Evolutionary conservation across 2,888 invertebrate species (phyloP).

Genomic region (Cataglyphis albicans): DNA sequence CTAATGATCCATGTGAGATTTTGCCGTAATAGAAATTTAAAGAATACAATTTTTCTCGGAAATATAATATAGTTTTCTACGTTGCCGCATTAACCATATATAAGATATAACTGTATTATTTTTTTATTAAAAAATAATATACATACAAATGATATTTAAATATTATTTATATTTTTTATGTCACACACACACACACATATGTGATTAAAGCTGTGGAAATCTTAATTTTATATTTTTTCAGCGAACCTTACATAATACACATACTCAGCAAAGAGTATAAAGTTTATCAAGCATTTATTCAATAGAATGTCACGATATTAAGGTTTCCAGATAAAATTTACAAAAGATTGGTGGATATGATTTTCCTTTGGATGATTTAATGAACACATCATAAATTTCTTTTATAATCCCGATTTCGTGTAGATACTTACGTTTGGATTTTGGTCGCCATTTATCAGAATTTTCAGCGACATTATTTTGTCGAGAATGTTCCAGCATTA

Average conservation of each 20-base stretch:
- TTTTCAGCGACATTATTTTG: slow-evolving; percentile 34
- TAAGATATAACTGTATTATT: not conserved
- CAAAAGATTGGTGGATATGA: not conserved
- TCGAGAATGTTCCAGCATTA: not conserved
- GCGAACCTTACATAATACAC: not conserved
- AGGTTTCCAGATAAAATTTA: not conserved
- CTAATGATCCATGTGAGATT: slow-evolving; percentile 1
- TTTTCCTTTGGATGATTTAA: not conserved
- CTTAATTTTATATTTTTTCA: not conserved
- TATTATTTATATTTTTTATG: not conserved
- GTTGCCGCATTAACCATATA: not conserved
- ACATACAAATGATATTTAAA: not conserved
- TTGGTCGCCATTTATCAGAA: slow-evolving; percentile 46
- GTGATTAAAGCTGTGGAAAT: not conserved
- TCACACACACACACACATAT: not conserved
- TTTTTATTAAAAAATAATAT: not conserved
- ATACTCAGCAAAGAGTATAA: not conserved
- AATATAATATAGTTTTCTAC: not conserved
- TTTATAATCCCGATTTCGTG: slow-evolving; percentile 16
- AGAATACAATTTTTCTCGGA: not conserved
- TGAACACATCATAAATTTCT: slow-evolving; percentile 23
- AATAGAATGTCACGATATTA: not conserved
- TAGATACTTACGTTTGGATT: slow-evolving; percentile 30
- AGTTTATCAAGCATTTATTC: not conserved
- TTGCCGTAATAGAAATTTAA: slow-evolving; percentile 6